Percentiles rank a stretch among this genome's conserved stretches.
These are phyloP conservation scores for Xenotilapia leptura DNA, from an alignment of 2,113 vertebrate species.

Conservation along the genomic window DNA sequence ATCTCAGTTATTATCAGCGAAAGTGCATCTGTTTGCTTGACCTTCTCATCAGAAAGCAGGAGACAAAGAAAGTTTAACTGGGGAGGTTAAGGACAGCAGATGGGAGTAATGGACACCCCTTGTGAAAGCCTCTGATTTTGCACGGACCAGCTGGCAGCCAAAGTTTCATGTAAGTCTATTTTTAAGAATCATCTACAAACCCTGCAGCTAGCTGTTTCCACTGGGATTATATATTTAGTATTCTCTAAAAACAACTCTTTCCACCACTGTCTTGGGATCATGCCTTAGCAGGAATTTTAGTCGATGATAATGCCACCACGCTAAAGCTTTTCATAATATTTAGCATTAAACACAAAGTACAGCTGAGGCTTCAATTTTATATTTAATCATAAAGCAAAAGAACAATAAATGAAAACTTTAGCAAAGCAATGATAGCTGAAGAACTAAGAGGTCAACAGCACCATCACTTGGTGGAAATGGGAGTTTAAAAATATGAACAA, in stretches of 20 bases:
- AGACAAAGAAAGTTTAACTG: background rate
- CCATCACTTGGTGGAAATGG: background rate
- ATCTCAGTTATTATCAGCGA: background rate
- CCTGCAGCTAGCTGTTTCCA: background rate
- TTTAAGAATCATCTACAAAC: background rate
- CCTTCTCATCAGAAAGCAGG: background rate
- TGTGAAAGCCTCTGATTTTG: background rate
- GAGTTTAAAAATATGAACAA: background rate
- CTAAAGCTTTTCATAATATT: background rate
- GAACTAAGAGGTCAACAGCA: background rate
- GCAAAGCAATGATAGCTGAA: background rate
- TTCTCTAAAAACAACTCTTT: background rate
- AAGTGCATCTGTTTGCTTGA: background rate
- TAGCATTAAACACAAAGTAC: background rate
- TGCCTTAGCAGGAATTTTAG: background rate
- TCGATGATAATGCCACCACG: background rate
- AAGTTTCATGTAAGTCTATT: background rate
- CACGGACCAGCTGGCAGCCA: background rate
- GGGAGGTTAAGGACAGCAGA: background rate
- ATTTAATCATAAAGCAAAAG: background rate
- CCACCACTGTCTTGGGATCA: background rate
- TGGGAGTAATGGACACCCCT: background rate
- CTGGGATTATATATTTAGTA: background rate
- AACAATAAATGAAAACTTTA: background rate
- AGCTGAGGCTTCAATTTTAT: background rate